Evolutionary conservation across 2,888 invertebrate species (phyloP), one percentile per base, ranked within the genome.

Genomic region (Agonopterix subpropinquella): DNA sequence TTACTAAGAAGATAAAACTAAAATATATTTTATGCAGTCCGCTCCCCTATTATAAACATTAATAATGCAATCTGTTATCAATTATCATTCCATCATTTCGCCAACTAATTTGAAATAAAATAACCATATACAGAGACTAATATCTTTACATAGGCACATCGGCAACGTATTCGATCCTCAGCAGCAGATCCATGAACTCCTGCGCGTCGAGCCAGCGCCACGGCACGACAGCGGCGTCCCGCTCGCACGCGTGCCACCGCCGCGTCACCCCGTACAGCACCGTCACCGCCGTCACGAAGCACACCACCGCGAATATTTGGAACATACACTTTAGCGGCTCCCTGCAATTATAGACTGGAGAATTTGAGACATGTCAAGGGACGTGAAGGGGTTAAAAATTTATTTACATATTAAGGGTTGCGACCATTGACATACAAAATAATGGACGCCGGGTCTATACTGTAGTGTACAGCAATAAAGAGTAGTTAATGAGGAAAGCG

Each of bases 121-220:
- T 13, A 13, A 2, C 13, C 13, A 13, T 13, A 13, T 13, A 13
- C 2, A 13, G 2, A 2, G 2, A 18, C 18, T 2, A 2, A 28
- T 28, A 28, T 4, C 28, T 28, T 69, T 68, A 88, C 86, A 87
- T 85, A 1, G 87, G 87, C 52, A 87, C 83, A 9, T 87, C 87
- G 0, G 81, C 75, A 0, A 80, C 78, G n/a, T 87, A 86, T 49
- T 87, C 85, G 44, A 87, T 76, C 49, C 81, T 59, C 4, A 88
- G 65, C 44, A 87, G 61, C 15, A 86, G 51, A 47, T 87, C 85
- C 59, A 88, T 57, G 35, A 88, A 47, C 41, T 88, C 88, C 18
- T 80, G 78, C 0, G 77, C 75, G 41, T 76, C 64, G 53, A 86
- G 53, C 88, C 87, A 87, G 1, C 75, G 53, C 84, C 84, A 86